Evolutionary conservation across 2,888 invertebrate genomes (phyloP), one percentile per base, ranked within the genome.

Genomic region (Drosophila histrio): DNA sequence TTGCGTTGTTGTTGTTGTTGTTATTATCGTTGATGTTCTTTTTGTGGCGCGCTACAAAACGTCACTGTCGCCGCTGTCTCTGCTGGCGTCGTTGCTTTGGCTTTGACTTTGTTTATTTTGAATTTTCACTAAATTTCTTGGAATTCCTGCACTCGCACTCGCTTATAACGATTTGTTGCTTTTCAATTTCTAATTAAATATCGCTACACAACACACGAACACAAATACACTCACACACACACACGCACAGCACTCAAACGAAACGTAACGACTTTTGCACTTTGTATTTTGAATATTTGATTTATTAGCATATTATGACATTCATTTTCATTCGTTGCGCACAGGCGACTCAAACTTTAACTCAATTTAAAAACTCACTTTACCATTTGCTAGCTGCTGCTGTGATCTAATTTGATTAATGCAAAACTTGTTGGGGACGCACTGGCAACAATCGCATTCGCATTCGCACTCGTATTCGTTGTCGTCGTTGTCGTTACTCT

Each of bases 401-500:
- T 82, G 65, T 83, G 83, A 80, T 80, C 80, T 83, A 80, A 80
- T 80, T 80, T 77, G 84, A 80, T 81, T 81, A 80, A 84, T 81
- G 68, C 66, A 81, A 84, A 81, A 81, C 83, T 79, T 77, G 83
- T 74, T 82, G 82, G 65, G 68, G 72, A 69, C 50, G 54, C 70
- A 74, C 75, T 75, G 67, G 58, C 64, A 75, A 52, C 64, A 75
- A 52, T 68, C 59, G 54, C 41, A 59, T 24, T 68, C 52, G 32
- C 72, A 79, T 56, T 76, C 64, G 52, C 59, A 63, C 54, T 65
- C 61, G 54, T 62, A 54, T 54, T 50, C 64, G 41, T 44, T 47
- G 43, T 44, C n/a, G 49, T 36, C 22, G 58, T 58, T 50, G 46
- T 46, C 22, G 30, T 58, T 43, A 54, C 46, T 66, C 57, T 72